Evolutionary conservation across 2,888 invertebrate species (phyloP).

Genomic region (Apodemia duryi): DNA sequence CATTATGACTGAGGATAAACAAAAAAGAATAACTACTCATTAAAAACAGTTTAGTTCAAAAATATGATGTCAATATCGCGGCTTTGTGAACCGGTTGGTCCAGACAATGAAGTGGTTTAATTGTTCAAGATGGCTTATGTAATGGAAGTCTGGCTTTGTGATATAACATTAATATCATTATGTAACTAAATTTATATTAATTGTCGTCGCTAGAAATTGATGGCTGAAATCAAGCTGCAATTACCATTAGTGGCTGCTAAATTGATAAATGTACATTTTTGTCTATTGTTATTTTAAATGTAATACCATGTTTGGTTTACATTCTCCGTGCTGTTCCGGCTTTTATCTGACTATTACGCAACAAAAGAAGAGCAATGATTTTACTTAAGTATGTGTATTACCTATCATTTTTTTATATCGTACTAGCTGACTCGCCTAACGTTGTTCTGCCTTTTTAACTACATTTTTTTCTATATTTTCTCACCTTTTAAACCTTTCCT

Average conservation of each 20-base stretch:
- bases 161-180: conserved; percentile 34
- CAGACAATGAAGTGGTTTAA: conserved; percentile 31
- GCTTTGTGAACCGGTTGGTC: conserved; percentile 23
- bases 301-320: background rate
- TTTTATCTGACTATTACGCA: too few species aligned
- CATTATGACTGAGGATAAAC: background rate
- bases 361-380: too few species aligned
- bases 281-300: conserved; percentile 1
- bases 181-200: conserved; percentile 24
- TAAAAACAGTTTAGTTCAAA: background rate
- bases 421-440: too few species aligned
- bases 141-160: conserved; percentile 39
- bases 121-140: conserved; percentile 42
- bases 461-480: too few species aligned
- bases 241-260: conserved; percentile 2
- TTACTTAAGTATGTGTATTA: too few species aligned
- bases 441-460: too few species aligned
- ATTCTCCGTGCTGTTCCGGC: too few species aligned
- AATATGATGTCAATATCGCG: conserved; percentile 20
- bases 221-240: background rate
- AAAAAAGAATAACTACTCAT: too few species aligned
- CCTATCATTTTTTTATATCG: too few species aligned
- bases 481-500: too few species aligned
- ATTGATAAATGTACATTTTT: conserved; percentile 4
- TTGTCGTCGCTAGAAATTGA: background rate